Base-by-base conservation (phyloP, 1,140 invertebrate genomes). In the Linepithema humile region DNA sequence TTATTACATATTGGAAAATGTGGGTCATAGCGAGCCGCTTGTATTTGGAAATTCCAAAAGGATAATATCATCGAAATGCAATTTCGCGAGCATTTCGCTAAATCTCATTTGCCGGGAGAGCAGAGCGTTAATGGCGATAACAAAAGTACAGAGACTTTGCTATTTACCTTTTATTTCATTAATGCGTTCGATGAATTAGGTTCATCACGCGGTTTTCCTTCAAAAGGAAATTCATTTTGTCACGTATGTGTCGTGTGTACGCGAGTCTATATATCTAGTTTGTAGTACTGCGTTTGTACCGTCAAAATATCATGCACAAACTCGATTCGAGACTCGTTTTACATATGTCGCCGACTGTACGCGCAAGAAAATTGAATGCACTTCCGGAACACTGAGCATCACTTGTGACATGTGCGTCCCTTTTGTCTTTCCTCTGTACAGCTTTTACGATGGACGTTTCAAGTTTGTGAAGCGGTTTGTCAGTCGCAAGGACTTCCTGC, bases 1-100 rank as follows among this genome's bases (percentile, higher is more conserved):
- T 70, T 80, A 69, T 70, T 80, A 57, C 48, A 40, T 80, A 80
- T 80, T 32, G 64, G 35, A 29, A 80, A 80, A 69, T 78, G 48
- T 78, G 23, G 75, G 62, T 78, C 45, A 70, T 70, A 57, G 7
- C 35, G 45, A 12, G 35, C 64, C 75, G 23, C 23, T 23, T 26
- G 26, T 80, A 59, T 80, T 80, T 80, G 75, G 48, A 80, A 80
- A 70, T 70, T 80, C 23, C 23, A 4, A 70, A 70, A 80, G 35
- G 23, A 7, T 70, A 80, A 69, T 69, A 70, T 67, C 64, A 69
- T 55, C 29, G 64, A 80, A 80, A 57, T 12, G 17, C 50, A 55
- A 55, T 80, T 70, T 32, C 65, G 26, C 23, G 32, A n/a, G 10
- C 75, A 43, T 70, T 40, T 53, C 50, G 48, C 17, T 55, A 65